phyloP scores from a whole-genome alignment of 2,113 vertebrate genomes.

The Petromus typicus region DNA sequence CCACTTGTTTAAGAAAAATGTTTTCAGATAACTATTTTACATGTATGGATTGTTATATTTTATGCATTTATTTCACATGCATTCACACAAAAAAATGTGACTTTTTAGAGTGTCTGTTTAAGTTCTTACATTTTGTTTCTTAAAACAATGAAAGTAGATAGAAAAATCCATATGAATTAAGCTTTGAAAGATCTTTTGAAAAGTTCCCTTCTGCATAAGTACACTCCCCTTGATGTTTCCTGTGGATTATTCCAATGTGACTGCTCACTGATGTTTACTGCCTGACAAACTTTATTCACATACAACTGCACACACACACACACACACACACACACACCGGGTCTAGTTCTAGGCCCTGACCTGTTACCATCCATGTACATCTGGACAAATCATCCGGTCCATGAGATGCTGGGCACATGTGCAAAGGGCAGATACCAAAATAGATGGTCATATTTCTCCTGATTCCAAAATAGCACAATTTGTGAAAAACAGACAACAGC shows the following conservation, averaged over 20 bases:
- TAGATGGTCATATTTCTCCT: not conserved
- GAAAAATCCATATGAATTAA: not conserved
- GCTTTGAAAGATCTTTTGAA: not conserved
- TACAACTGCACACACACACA: not conserved
- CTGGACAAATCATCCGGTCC: not conserved
- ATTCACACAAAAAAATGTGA: not conserved
- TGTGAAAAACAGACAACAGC: not conserved
- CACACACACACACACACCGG: not conserved
- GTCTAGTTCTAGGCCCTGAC: not conserved
- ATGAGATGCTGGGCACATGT: not conserved
- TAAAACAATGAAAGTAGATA: not conserved
- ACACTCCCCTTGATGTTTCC: not conserved
- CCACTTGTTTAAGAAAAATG: not conserved
- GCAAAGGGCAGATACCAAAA: not conserved
- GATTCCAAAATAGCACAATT: not conserved
- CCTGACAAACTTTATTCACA: not conserved
- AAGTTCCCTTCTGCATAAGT: not conserved
- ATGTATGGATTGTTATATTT: not conserved
- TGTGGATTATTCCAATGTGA: not conserved
- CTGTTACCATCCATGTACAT: not conserved
- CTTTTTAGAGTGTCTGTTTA: not conserved
- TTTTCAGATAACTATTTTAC: conserved; percentile 24
- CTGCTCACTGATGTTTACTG: not conserved
- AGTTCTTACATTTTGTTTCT: not conserved
- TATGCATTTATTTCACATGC: not conserved